Evolutionary conservation across 2,113 vertebrate species (phyloP), one percentile per base, ranked within the genome.

Genomic region (Brachyhypopomus gauderio): DNA sequence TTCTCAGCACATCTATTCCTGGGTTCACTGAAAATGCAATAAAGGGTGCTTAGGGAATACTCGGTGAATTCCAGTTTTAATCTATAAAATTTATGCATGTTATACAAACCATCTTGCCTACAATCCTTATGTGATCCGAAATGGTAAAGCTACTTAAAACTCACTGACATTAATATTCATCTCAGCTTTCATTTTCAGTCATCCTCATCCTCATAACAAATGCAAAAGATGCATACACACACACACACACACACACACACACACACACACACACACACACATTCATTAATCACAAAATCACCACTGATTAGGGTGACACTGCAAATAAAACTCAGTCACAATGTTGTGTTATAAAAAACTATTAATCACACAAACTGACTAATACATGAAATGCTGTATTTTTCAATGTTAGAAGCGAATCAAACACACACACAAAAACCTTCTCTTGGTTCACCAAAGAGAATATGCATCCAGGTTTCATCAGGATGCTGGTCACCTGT

Each of bases 1-100:
- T 56, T 70, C 78, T 86, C 85, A 83, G 85, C 85, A 83, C 78
- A 81, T 83, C 45, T 67, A 80, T 77, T 78, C 75, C 70, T 62
- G 64, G 56, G 55, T 27, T 38, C 36, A 71, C 55, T 62, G 58
- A 63, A 77, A 82, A 55, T 36, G 17, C 71, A 70, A 72, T 81
- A 36, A 79, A 60, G 55, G 62, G 52, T 75, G 45, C 71, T 64
- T 0, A 76, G 56, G 58, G 17, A 76, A 70, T 22, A 20, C 56
- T 64, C 45, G 17, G 56, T 22, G 20, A 20, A 16, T 52, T 66
- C 41, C 55, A 55, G 25, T 55, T 72, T 23, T 38, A 30, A 7
- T 4, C 64, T 30, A 36, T 72, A 11, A 81, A 52, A 81, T 56
- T 23, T 11, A 73, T 52, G 58, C 23, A 22, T 20, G 19, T 12